These are phyloP conservation scores for Dendrocopos noguchii DNA, from an alignment of 2,113 vertebrate species.

Conservation along the genomic window DNA sequence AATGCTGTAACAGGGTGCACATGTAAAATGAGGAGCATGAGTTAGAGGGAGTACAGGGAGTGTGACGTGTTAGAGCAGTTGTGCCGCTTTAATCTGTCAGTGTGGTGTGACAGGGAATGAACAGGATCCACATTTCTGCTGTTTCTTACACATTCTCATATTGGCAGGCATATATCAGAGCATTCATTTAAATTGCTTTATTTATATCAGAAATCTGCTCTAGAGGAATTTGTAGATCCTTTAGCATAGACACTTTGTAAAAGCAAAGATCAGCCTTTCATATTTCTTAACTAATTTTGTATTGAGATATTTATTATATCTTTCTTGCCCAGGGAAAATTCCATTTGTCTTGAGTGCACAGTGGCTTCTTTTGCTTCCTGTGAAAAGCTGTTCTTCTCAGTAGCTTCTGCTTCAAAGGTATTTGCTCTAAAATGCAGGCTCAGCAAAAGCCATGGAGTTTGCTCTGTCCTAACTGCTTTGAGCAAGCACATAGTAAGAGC, in stretches of 20 bases:
- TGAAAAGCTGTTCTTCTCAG: slow-evolving; percentile 33
- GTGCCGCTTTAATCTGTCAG: background rate
- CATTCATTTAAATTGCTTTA: slow-evolving; percentile 8
- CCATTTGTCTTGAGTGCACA: background rate
- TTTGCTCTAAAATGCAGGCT: slow-evolving; percentile 28
- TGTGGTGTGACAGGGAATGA: background rate
- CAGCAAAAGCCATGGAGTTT: background rate
- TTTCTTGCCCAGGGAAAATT: slow-evolving; percentile 47
- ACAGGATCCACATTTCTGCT: background rate
- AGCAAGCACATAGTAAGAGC: background rate
- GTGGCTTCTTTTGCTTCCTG: slow-evolving; percentile 53
- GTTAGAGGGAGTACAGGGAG: background rate
- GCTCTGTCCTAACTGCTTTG: slow-evolving; percentile 6
- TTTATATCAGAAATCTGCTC: slow-evolving; percentile 36
- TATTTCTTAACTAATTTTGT: slow-evolving; percentile 40
- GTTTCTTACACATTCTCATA: background rate
- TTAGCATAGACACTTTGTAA: background rate
- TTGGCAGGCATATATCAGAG: slow-evolving; percentile 28
- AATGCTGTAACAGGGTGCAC: background rate
- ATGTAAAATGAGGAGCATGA: background rate
- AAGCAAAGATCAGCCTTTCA: slow-evolving; percentile 25
- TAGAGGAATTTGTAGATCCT: slow-evolving; percentile 3
- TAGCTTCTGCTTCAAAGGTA: slow-evolving; percentile 37
- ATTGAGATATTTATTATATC: slow-evolving; percentile 55
- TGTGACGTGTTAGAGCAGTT: background rate